Evolutionary conservation across 2,113 vertebrate species (phyloP), one percentile per base, ranked within the genome.

Genomic region (Malurus elegans): DNA sequence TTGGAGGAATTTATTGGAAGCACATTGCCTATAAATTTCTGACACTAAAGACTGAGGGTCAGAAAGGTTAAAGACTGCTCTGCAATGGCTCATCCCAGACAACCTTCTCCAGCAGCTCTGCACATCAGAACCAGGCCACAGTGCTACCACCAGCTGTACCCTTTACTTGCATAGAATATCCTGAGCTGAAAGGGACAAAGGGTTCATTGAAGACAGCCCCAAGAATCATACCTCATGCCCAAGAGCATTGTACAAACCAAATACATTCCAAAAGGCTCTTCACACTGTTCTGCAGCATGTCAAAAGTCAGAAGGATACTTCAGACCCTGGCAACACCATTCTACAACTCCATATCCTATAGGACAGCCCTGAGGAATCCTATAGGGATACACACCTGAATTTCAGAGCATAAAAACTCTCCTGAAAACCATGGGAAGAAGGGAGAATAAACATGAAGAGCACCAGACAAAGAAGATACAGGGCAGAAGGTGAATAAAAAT

Each of bases 1-100:
- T 90, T 69, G 32, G 24, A 92, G 32, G 71, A 93, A 90, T 76
- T 94, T 94, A 94, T 40, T 83, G 56, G 69, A 88, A 95, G 74
- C 62, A 86, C 62, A 54, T 3, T 66, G 79, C 60, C 75, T 62
- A 32, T 80, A 74, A 76, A 83, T 86, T 93, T 91, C 82, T 80
- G 36, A 78, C 56, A 61, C 38, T 73, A 45, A 94, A 84, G 47
- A 79, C 44, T 15, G 15, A n/a, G 60, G 64, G 79, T 93, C 72
- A 91, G 48, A 86, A 81, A 76, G 79, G 79, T 76, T 90, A 74
- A 70, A 80, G 47, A 67, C 31, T 50, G 34, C 14, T 90, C 64
- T 80, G 48, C 61, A 86, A 17, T 45, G 36, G n/a, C 21, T 95
- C 19, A 64, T 88, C 60, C 25, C 3, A 3, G 32, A 51, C 34